Evolutionary conservation across 2,888 invertebrate species (phyloP).

Genomic region (Zhuqinia jingwanae): DNA sequence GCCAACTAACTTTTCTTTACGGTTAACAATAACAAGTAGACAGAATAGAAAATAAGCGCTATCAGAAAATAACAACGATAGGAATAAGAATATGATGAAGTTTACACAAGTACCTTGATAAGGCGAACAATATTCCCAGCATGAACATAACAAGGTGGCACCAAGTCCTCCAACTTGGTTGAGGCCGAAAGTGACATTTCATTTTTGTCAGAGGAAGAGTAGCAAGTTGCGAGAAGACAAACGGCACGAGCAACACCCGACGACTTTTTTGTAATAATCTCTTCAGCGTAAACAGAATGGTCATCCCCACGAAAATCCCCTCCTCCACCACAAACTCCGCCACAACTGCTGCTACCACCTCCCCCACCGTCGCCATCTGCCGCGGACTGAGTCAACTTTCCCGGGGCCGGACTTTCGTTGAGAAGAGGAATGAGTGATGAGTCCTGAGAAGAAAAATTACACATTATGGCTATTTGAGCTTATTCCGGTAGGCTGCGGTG

Average conservation of each 20-base stretch:
- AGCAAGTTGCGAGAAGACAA: slow-evolving; percentile 81
- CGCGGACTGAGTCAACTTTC: slow-evolving; percentile 63
- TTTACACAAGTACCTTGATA: too few relatives aligned
- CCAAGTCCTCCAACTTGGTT: slow-evolving; percentile 82
- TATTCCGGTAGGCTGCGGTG: slow-evolving; percentile 44
- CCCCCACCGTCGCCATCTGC: slow-evolving; percentile 78
- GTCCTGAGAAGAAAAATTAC: too few relatives aligned
- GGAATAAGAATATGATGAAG: too few relatives aligned
- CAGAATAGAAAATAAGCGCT: too few relatives aligned
- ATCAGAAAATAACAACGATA: too few relatives aligned
- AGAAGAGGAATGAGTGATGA: slow-evolving; percentile 77
- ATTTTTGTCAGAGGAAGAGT: slow-evolving; percentile 81
- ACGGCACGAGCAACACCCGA: slow-evolving; percentile 79
- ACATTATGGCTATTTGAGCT: too few relatives aligned
- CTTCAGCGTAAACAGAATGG: slow-evolving; percentile 64
- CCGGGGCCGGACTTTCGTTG: slow-evolving; percentile 75
- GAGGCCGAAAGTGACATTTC: slow-evolving; percentile 82
- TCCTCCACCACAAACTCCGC: slow-evolving; percentile 52
- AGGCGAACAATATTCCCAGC: slow-evolving; percentile 84
- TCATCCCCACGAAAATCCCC: slow-evolving; percentile 54
- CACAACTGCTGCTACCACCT: slow-evolving; percentile 57
- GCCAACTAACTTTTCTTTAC: too few relatives aligned
- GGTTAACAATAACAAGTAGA: too few relatives aligned
- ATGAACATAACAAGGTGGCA: slow-evolving; percentile 84
- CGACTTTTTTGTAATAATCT: slow-evolving; percentile 74